Evolutionary conservation across 2,797 vertebrate genomes (phyloP).

Genomic region (Dallia pectoralis): DNA sequence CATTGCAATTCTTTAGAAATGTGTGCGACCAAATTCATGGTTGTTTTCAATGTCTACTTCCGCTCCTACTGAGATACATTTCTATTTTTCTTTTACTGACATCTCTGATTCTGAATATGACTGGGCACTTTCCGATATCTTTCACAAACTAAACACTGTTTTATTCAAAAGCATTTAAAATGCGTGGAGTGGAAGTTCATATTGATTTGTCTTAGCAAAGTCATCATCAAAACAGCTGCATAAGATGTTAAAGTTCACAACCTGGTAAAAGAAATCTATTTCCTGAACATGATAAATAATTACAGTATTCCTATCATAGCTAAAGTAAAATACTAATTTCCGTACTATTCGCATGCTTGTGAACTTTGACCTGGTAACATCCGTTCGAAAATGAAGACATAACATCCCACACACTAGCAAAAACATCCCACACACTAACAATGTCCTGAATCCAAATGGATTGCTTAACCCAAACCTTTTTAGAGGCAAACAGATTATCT

Average conservation of each 20-base stretch:
- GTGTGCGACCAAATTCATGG: neutral
- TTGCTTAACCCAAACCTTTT: slow-evolving; percentile 59
- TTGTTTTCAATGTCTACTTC: neutral
- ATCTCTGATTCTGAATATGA: slow-evolving; percentile 53
- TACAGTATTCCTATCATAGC: neutral
- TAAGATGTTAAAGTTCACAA: neutral
- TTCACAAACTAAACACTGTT: slow-evolving; percentile 44
- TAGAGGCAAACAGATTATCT: slow-evolving; percentile 43
- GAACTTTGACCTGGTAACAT: slow-evolving; percentile 32
- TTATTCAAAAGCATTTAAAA: neutral
- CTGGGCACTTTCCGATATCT: slow-evolving; percentile 46
- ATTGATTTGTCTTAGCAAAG: neutral
- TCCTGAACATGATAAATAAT: neutral
- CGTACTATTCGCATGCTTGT: slow-evolving; percentile 41
- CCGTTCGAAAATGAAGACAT: slow-evolving; percentile 27
- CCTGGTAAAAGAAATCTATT: neutral
- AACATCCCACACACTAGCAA: slow-evolving; percentile 6
- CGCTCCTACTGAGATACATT: neutral
- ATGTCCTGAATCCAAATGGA: slow-evolving; percentile 38
- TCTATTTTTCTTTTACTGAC: slow-evolving; percentile 21
- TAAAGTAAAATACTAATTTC: slow-evolving; percentile 29
- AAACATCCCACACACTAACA: slow-evolving; percentile 43
- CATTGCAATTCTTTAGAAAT: neutral
- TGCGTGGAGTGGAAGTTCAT: neutral
- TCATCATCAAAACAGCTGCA: neutral